These are phyloP conservation scores for Eretmochelys imbricata DNA, from an alignment of 2,113 vertebrate genomes.

Conservation along the genomic window DNA sequence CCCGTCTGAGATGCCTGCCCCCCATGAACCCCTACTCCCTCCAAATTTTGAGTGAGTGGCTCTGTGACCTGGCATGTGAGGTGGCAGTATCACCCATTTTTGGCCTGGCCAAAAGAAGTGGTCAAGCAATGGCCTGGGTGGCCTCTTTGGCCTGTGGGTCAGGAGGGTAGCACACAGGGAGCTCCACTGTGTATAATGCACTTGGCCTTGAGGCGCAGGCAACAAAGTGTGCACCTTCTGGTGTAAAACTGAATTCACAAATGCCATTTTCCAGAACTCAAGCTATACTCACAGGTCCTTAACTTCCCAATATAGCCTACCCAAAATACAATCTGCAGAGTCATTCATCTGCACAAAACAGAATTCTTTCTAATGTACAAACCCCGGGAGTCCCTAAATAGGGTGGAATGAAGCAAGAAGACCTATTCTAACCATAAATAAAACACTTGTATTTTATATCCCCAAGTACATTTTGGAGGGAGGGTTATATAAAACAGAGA, in stretches of 20 bases:
- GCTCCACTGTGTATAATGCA: neutral
- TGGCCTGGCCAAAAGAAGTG: too few species aligned
- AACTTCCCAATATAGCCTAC: slow-evolving; percentile 20
- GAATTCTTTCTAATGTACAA: slow-evolving; percentile 21
- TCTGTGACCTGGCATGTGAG: neutral
- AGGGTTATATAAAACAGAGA: slow-evolving; percentile 35
- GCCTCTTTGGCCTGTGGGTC: neutral
- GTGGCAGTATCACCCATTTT: neutral
- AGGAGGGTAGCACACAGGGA: neutral
- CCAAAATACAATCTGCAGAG: slow-evolving; percentile 10
- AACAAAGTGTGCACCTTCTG: neutral
- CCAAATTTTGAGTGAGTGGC: neutral
- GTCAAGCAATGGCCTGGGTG: neutral
- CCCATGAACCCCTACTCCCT: neutral
- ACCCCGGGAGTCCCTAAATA: neutral
- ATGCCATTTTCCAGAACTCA: slow-evolving; percentile 20
- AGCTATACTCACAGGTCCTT: neutral
- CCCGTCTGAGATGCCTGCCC: neutral
- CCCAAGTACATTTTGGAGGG: slow-evolving; percentile 11
- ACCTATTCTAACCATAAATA: slow-evolving; percentile 38
- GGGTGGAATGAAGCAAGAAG: slow-evolving; percentile 2
- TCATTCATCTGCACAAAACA: slow-evolving; percentile 49
- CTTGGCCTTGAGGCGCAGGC: neutral
- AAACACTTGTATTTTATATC: slow-evolving; percentile 41
- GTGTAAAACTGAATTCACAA: neutral